Base-by-base conservation (phyloP, 2,797 vertebrate species). In the Crocodylus rhombifer region DNA sequence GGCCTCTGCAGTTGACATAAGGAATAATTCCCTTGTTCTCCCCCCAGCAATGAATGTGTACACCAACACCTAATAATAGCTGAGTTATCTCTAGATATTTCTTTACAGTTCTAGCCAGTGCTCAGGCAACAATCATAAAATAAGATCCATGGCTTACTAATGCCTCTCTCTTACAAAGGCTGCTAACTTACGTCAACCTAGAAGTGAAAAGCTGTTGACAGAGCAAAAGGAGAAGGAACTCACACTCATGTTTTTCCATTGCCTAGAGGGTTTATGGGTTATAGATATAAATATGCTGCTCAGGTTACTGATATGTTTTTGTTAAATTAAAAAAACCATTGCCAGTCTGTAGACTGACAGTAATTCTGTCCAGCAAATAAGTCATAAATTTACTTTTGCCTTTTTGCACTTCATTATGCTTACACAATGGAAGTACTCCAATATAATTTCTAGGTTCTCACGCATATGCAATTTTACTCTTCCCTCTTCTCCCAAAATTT, bases 201-300 rank as follows among this genome's bases (percentile, higher is more conserved):
- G 75, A 92, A 91, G 25, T 85, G 12, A 14, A 92, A 82, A 90
- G n/a, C 18, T 33, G 61, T 4, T 61, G 92, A 84, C 2, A 67
- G 15, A 6, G 75, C 75, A 77, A 82, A 86, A 89, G 25, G 16
- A 86, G 28, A 36, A 60, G 60, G 51, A 81, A n/a, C 0, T 69
- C 5, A 33, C 26, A 85, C 74, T 81, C 93, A 90, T 77, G 88
- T 30, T 23, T 90, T 89, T 82, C 77, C 26, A 77, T 4, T 89
- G 69, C 10, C 95, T 77, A 7, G 79, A 89, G n/a, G 77, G 6
- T 25, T 87, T 18, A 26, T 1, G 2, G 87, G 64, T 71, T 42
- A 42, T 42, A 42, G 42, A 42, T 42, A 42, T 42, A 42, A 87
- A 91, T 6, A 62, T 18, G 25, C 7, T 64, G 3, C 28, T 2